Conservation (phyloP, 2,113 vertebrate species). For the Lutjanus erythropterus region DNA sequence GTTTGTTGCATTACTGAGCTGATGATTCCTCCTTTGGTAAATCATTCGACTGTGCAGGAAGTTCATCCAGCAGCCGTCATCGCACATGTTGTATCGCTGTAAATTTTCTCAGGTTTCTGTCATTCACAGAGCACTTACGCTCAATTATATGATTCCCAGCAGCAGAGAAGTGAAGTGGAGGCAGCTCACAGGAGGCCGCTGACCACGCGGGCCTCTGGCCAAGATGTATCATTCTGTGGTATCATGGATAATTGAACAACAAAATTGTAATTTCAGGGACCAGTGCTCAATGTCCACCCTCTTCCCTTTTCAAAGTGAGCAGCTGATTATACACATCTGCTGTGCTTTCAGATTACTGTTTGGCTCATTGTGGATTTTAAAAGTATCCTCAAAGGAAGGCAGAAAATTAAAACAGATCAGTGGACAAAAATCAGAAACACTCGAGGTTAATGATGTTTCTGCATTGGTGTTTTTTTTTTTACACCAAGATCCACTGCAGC, state of each 20-base stretch:
- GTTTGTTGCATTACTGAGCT: slow-evolving; percentile 34
- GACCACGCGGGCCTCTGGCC: slow-evolving; percentile 62
- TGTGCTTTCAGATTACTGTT: slow-evolving; percentile 52
- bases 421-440: slow-evolving; percentile 37
- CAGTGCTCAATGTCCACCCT: slow-evolving; percentile 69
- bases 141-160: slow-evolving; percentile 29
- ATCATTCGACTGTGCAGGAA: slow-evolving; percentile 33
- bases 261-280: slow-evolving; percentile 81
- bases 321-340: slow-evolving; percentile 68
- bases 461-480: neutral
- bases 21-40: slow-evolving; percentile 39
- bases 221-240: slow-evolving; percentile 63
- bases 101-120: slow-evolving; percentile 37
- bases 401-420: slow-evolving; percentile 37
- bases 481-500: neutral
- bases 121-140: slow-evolving; percentile 38
- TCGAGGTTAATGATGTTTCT: slow-evolving; percentile 18
- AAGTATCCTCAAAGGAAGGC: slow-evolving; percentile 35
- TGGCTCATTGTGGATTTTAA: slow-evolving; percentile 32
- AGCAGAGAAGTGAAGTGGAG: slow-evolving; percentile 27
- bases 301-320: slow-evolving; percentile 45
- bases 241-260: slow-evolving; percentile 80
- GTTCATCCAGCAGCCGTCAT: slow-evolving; percentile 16
- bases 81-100: slow-evolving; percentile 15
- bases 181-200: slow-evolving; percentile 28